Percentiles rank a stretch among this genome's conserved stretches.
Evolutionary conservation across 1,140 invertebrate genomes (phyloP).

Genomic region (Drosophila suzukii): DNA sequence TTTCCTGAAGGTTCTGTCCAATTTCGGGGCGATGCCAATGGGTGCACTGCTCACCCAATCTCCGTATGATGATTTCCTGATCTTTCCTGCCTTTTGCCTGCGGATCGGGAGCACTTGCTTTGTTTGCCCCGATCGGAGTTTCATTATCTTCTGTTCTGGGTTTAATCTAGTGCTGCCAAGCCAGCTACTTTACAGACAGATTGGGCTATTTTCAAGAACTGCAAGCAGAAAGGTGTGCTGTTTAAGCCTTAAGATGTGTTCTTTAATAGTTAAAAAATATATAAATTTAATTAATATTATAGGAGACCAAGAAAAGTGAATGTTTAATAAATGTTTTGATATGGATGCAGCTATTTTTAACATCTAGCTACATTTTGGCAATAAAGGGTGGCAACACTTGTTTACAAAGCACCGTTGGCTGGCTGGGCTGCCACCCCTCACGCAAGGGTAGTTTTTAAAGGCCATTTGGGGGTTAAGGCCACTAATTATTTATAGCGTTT

Average conservation of each 20-base stretch:
- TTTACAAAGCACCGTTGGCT: constrained; percentile 27
- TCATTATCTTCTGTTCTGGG: constrained; percentile 30
- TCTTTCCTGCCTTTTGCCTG: constrained; percentile 2
- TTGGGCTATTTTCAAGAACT: not conserved
- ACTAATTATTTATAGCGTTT: not conserved
- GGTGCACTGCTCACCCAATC: not conserved
- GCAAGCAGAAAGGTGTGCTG: not conserved
- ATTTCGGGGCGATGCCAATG: not conserved
- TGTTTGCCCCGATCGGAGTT: constrained; percentile 29
- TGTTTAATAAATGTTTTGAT: not conserved
- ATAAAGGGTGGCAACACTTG: not conserved
- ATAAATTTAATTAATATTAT: too few species aligned
- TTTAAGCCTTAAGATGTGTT: too few species aligned
- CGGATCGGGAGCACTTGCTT: constrained; percentile 10
- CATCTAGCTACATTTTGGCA: not conserved
- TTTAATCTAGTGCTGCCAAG: not conserved
- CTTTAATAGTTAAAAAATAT: not conserved
- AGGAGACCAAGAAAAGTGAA: too few species aligned
- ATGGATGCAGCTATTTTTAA: not conserved
- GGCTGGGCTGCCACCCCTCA: constrained; percentile 6
- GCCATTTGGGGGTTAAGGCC: not conserved
- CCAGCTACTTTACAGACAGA: not conserved
- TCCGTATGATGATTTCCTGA: not conserved
- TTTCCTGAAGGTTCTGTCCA: not conserved
- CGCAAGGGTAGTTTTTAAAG: not conserved